phyloP scores from a whole-genome alignment of 92 coral and sea anemone genomes.

The Meandrina meandrites region DNA sequence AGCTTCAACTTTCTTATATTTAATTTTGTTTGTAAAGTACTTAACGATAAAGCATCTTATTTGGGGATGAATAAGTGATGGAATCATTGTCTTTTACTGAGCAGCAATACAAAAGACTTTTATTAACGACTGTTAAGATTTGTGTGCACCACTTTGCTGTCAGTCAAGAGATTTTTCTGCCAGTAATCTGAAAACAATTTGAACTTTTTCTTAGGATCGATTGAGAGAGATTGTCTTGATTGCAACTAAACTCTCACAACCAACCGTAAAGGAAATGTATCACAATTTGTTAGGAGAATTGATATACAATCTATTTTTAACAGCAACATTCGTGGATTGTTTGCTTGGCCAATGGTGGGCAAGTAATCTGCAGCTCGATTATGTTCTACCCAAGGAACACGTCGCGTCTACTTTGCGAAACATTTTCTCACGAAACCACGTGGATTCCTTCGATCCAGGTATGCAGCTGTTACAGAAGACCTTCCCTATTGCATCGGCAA shows the following conservation, averaged over 20 bases:
- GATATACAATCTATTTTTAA: background rate
- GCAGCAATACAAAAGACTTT: background rate
- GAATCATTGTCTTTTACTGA: too few species aligned
- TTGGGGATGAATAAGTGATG: too few species aligned
- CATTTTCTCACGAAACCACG: conserved; percentile 71
- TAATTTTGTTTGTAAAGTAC: too few species aligned
- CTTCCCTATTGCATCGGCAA: background rate
- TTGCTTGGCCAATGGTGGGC: conserved; percentile 99
- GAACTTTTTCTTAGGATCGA: too few species aligned
- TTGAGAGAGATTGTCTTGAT: too few species aligned
- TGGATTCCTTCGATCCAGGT: conserved; percentile 79
- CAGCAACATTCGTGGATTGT: conserved; percentile 89
- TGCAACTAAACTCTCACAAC: background rate
- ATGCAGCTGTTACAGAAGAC: conserved; percentile 6
- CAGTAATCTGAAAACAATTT: background rate
- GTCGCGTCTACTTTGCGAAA: conserved; percentile 57
- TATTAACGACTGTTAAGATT: background rate
- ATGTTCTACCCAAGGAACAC: conserved; percentile 75
- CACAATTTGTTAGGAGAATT: background rate
- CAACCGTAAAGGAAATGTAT: background rate
- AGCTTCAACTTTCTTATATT: too few species aligned
- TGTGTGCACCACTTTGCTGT: background rate
- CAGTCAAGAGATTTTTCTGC: background rate
- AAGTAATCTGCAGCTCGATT: conserved; percentile 79
- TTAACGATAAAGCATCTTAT: too few species aligned